Conservation (phyloP, 2,113 vertebrate species). For the Crypturellus undulatus region DNA sequence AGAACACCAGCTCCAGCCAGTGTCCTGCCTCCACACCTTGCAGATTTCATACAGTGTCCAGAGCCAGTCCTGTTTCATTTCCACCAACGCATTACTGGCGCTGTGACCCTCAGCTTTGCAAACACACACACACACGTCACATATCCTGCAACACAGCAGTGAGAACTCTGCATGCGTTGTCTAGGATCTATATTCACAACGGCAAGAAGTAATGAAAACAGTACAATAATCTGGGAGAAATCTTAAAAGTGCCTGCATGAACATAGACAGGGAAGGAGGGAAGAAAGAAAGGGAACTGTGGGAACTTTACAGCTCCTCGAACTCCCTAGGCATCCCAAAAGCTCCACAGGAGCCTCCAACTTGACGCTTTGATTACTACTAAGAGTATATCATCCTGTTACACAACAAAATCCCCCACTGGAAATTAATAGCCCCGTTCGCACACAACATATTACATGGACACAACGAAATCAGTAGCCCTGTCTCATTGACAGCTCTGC, state of each 20-base stretch:
- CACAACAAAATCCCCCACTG: not conserved
- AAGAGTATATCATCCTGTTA: accelerated
- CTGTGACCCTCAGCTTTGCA: not conserved
- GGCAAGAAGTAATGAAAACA: not conserved
- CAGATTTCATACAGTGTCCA: accelerated
- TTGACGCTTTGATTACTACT: not conserved
- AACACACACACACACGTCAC: not conserved
- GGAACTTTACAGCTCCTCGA: not conserved
- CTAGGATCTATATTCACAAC: not conserved
- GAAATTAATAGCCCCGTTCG: not conserved
- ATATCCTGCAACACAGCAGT: accelerated
- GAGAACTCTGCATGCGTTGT: accelerated
- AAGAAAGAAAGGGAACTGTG: not conserved
- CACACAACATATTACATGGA: no score
- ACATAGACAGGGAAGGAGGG: not conserved
- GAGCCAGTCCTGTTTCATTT: accelerated
- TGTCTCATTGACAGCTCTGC: not conserved
- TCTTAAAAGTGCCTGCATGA: not conserved
- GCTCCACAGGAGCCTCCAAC: accelerated
- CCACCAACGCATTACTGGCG: accelerated
- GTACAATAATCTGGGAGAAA: accelerated
- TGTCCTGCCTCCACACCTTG: not conserved
- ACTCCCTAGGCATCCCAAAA: not conserved
- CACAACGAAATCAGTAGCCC: accelerated
- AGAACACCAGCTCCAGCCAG: not conserved